Evolutionary conservation across 2,797 vertebrate species (phyloP).

Genomic region (Ispidina picta): DNA sequence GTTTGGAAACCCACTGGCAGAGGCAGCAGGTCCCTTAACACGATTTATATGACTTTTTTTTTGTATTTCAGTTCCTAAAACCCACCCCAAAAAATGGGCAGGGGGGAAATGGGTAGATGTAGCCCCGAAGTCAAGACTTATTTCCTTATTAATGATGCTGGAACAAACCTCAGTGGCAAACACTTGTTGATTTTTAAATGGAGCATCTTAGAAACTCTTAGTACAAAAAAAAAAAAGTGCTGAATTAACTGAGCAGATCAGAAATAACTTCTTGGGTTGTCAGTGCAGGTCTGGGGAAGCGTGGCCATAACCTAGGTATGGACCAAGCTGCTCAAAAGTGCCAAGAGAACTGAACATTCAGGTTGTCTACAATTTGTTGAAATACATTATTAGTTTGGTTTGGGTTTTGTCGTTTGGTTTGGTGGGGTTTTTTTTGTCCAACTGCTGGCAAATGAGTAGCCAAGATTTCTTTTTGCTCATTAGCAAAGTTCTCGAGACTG

Average conservation of each 20-base stretch:
- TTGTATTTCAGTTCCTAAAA: background rate
- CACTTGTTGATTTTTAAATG: rapidly evolving
- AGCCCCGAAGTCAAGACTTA: background rate
- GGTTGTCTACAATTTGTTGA: background rate
- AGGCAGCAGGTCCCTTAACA: background rate
- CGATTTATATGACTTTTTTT: background rate
- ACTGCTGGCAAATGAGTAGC: background rate
- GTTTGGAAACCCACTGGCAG: background rate
- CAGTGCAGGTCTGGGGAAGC: background rate
- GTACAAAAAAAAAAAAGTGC: rapidly evolving
- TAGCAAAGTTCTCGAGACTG: rapidly evolving
- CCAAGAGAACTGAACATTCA: rapidly evolving
- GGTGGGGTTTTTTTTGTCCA: background rate
- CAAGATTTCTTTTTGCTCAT: background rate
- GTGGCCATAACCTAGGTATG: rapidly evolving
- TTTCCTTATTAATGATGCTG: rapidly evolving
- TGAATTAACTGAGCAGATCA: background rate
- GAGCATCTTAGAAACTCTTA: background rate
- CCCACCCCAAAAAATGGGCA: background rate
- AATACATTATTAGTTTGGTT: background rate
- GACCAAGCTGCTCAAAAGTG: background rate
- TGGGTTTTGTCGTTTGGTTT: rapidly evolving
- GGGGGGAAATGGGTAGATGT: background rate
- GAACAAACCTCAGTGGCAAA: background rate
- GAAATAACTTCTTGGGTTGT: rapidly evolving